Percentiles rank a stretch among this genome's conserved stretches.
Evolutionary conservation across 2,888 invertebrate genomes (phyloP).

Genomic region (Sycophila texana): DNA sequence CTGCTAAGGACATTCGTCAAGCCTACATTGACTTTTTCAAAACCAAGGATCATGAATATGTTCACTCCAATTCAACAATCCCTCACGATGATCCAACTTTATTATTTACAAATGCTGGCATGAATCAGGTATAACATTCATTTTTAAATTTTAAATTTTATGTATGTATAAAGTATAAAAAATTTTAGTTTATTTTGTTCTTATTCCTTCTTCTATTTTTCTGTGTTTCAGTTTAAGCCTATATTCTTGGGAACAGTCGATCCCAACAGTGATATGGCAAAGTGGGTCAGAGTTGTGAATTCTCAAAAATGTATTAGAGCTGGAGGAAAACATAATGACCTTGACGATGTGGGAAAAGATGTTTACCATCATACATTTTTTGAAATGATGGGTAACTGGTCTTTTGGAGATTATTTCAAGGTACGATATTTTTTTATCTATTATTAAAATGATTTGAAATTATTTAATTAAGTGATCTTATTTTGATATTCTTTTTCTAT

Average conservation of each 20-base stretch:
- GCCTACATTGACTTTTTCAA: conserved; percentile 94
- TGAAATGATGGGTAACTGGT: conserved; percentile 99
- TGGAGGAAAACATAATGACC: conserved; percentile 99
- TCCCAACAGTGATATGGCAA: conserved; percentile 96
- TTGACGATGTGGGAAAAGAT: conserved; percentile 99
- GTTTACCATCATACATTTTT: conserved; percentile 99
- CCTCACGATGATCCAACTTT: conserved; percentile 98
- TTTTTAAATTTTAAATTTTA: conserved; percentile 21
- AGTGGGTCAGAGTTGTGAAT: conserved; percentile 91
- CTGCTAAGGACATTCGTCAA: conserved; percentile 88
- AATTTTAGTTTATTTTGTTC: conserved; percentile 14
- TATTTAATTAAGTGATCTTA: conserved; percentile 6
- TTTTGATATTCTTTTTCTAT: conserved; percentile 46
- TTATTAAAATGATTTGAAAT: background rate
- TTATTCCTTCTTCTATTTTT: conserved; percentile 35
- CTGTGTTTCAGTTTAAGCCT: conserved; percentile 87
- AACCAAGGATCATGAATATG: conserved; percentile 91
- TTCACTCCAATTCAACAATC: conserved; percentile 97
- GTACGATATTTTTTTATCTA: conserved; percentile 68
- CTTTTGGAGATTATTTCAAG: conserved; percentile 99
- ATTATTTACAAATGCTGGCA: conserved; percentile 98
- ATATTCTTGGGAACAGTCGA: conserved; percentile 97
- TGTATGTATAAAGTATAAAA: conserved; percentile 11
- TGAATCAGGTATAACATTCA: conserved; percentile 88
- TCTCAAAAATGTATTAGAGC: conserved; percentile 99